Percentiles rank a stretch among this genome's conserved stretches.
Conservation (phyloP, 2,113 vertebrate genomes). For the Dinomys branickii region DNA sequence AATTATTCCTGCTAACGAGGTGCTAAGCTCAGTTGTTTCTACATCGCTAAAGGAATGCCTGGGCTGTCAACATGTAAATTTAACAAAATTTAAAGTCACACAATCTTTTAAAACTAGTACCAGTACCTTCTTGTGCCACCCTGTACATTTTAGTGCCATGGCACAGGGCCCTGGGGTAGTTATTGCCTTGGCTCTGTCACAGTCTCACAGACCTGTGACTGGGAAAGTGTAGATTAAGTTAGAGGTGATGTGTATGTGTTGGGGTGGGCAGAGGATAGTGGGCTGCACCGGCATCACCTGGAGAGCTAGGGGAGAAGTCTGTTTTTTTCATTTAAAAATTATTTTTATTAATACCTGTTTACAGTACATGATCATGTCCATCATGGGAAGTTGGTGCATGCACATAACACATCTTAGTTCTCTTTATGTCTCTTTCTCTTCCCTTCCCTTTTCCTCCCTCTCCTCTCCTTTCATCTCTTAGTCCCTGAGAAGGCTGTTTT, state of each 20-base stretch:
- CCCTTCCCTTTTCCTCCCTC: neutral
- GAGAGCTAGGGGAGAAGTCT: neutral
- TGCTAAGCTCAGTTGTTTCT: slow-evolving; percentile 73
- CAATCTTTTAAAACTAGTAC: slow-evolving; percentile 31
- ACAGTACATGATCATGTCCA: neutral
- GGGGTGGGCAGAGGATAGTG: neutral
- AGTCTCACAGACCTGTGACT: neutral
- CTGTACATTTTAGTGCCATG: neutral
- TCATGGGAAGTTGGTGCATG: neutral
- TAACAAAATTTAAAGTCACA: slow-evolving; percentile 59
- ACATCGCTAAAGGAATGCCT: slow-evolving; percentile 38
- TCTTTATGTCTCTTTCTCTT: neutral
- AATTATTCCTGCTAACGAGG: slow-evolving; percentile 80
- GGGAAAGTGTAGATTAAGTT: neutral
- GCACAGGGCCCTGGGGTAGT: neutral
- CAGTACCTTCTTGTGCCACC: neutral
- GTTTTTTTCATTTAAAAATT: neutral
- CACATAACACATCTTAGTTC: neutral
- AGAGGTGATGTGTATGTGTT: neutral
- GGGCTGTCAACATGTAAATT: slow-evolving; percentile 48
- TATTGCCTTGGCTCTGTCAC: neutral
- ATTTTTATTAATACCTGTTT: neutral
- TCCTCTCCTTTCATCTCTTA: neutral
- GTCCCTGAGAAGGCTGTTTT: neutral
- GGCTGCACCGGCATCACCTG: neutral